Base-by-base conservation (phyloP, 2,113 vertebrate genomes). In the Tricholaema leucomelas region DNA sequence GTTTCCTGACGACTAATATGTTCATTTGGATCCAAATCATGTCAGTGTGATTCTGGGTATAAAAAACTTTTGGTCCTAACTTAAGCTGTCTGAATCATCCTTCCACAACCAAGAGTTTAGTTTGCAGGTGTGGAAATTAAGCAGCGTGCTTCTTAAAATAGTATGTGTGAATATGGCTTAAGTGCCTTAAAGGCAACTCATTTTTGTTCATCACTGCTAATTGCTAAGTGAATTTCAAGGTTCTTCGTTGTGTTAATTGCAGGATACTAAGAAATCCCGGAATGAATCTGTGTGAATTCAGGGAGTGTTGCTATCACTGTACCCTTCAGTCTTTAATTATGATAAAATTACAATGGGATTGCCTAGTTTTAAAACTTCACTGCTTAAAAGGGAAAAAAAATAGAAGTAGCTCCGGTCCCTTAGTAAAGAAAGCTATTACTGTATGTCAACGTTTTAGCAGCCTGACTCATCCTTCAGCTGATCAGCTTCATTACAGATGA, bases 201-300 rank as follows among this genome's bases (percentile, higher is more conserved):
- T 88, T 91, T 97, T 97, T 95, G 93, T 96, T 97, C 94, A 95
- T 95, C 92, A 81, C 36, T 81, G 88, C 91, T 97, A 97, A 97
- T 96, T 96, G 95, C 95, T 91, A 91, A 94, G 90, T 94, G 94
- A 95, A 95, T 93, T 96, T 96, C 89, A 93, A 93, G 89, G 91
- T 93, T 96, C 88, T 93, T 95, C 92, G 36, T 63, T 85, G 75
- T 91, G 77, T 88, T 97, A 96, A 97, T 97, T 96, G 95, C 91
- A 95, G 94, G 94, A 94, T 92, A 93, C 91, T 90, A 90, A 91
- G 88, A 96, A 94, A 97, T 97, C 94, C 93, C 17, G 12, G 81
- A 92, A 92, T 91, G 92, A 88, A 88, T 88, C 94, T 79, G 61
- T 81, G 88, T 83, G 91, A 95, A 95, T 89, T 93, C 67, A 85